phyloP scores from a whole-genome alignment of 2,888 invertebrate species.

The Melanchra persicariae region DNA sequence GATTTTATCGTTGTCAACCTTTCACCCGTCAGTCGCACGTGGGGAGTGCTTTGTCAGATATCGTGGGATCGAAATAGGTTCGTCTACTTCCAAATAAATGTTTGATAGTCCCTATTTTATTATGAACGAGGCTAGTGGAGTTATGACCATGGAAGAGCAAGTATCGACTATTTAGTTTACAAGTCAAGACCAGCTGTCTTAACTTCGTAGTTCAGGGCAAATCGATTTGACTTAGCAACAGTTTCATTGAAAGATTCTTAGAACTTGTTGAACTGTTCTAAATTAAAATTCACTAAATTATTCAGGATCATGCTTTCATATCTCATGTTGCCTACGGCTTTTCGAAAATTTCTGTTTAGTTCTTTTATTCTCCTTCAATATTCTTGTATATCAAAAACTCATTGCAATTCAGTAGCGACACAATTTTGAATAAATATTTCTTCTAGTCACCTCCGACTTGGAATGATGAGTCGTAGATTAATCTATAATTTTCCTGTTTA shows the following conservation, averaged over 20 bases:
- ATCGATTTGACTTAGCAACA: neutral
- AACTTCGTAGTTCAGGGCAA: neutral
- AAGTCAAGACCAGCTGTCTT: neutral
- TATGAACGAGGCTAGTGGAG: neutral
- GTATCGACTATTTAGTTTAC: neutral
- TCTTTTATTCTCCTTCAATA: neutral
- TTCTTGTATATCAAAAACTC: constrained; percentile 9
- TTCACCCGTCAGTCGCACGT: constrained; percentile 1
- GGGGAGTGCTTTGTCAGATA: constrained; percentile 7
- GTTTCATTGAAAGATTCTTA: too few species aligned
- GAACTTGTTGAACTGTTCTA: too few species aligned
- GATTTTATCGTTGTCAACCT: constrained; percentile 25
- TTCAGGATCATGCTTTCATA: too few species aligned
- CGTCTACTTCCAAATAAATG: neutral
- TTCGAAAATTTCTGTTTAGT: neutral
- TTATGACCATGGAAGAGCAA: neutral
- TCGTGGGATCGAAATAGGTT: neutral
- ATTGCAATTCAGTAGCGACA: constrained; percentile 5
- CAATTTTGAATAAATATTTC: constrained; percentile 41
- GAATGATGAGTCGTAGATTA: constrained; percentile 12
- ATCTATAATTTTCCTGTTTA: constrained; percentile 56
- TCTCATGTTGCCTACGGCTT: too few species aligned
- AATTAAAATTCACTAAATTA: too few species aligned
- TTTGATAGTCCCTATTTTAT: too few species aligned
- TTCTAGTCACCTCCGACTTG: neutral